Evolutionary conservation across 2,888 invertebrate genomes (phyloP).

Genomic region (Lingula anatina): DNA sequence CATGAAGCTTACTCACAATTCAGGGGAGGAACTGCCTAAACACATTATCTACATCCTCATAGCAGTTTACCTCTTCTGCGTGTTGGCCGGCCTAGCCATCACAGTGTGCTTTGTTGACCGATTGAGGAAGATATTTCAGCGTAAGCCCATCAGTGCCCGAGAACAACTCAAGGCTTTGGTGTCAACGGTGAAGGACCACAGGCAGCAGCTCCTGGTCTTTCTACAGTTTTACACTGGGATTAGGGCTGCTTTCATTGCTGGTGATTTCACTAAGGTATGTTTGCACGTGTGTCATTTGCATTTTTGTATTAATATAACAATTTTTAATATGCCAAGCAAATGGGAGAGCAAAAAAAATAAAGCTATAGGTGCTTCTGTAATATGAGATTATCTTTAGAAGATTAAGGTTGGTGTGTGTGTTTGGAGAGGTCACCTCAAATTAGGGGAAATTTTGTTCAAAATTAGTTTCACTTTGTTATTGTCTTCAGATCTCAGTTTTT

Average conservation of each 20-base stretch:
- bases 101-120: constrained; percentile 30
- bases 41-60: constrained; percentile 29
- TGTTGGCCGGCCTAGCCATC: constrained; percentile 26
- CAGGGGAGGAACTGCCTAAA: constrained; percentile 13
- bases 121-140: constrained; percentile 17
- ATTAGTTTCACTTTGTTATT: not conserved
- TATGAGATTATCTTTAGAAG: too few species aligned
- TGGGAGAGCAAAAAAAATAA: too few species aligned
- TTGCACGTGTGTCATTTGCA: too few species aligned
- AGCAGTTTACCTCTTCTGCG: constrained; percentile 30
- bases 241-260: constrained; percentile 38
- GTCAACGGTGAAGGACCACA: constrained; percentile 23
- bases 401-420: too few species aligned
- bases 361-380: too few species aligned
- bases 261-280: constrained; percentile 46
- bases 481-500: not conserved
- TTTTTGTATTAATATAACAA: too few species aligned
- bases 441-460: too few species aligned
- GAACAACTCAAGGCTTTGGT: constrained; percentile 24
- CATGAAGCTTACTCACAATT: constrained; percentile 11
- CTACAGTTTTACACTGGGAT: constrained; percentile 37
- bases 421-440: too few species aligned
- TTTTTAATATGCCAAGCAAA: too few species aligned
- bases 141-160: too few species aligned
- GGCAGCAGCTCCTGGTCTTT: constrained; percentile 28